Evolutionary conservation across 2,113 vertebrate genomes (phyloP), one percentile per base, ranked within the genome.

Genomic region (Semicossyphus pulcher): DNA sequence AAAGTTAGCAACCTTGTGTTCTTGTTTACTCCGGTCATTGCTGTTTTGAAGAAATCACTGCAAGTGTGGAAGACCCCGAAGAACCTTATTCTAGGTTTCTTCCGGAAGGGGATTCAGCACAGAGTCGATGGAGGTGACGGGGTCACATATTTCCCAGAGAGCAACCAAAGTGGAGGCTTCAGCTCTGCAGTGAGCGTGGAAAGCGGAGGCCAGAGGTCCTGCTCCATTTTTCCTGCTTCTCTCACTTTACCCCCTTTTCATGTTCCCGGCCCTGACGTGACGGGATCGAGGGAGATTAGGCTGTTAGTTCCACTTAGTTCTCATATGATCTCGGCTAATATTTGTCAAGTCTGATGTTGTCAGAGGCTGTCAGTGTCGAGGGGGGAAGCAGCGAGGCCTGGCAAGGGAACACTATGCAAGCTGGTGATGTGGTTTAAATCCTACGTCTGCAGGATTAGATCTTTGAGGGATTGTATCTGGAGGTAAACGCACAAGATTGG

Each of bases 111-210:
- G 80, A 86, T 61, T 58, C 44, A 58, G 34, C 48, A 51, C 68
- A 56, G n/a, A 58, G 61, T n/a, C 31, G 34, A 34, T 28, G 42
- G 70, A 65, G 82, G 78, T 77, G 72, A 80, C 31, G 48, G 77
- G 79, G 76, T 89, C 69, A 77, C 72, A 80, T 74, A 67, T 82
- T 91, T 88, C 88, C 90, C 91, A 86, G 53, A 69, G 42, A 64
- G 48, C 44, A 18, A 51, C 65, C 57, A 34, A 10, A 14, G 45
- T 20, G 16, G 2, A n/a, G 39, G 60, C 47, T 72, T 65, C 32
- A 29, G 52, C 61, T 23, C 23, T 3, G 15, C 26, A 52, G 53
- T n/a, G 7, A 7, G 47, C 59, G 52, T 58, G 80, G 73, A 81
- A 84, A 75, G 62, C 16, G 69, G 28, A 75, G 58, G 60, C 34